These are phyloP conservation scores for Mythimna loreyi DNA, from an alignment of 2,888 invertebrate genomes.

Conservation along the genomic window DNA sequence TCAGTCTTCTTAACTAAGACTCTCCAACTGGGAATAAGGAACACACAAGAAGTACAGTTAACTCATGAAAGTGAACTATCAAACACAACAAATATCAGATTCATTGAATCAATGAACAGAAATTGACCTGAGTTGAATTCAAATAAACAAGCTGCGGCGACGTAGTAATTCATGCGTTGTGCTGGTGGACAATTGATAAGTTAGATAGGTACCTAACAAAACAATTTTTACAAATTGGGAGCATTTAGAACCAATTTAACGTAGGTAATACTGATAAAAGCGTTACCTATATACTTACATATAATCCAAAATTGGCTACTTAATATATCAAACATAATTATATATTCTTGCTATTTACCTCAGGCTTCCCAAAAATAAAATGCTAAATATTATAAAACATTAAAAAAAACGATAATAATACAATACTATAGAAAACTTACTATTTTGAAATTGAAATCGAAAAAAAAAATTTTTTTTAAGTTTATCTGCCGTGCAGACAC, in stretches of 20 bases:
- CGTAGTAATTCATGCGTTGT: background rate
- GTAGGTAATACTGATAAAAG: background rate
- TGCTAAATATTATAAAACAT: no score
- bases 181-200: slow-evolving; percentile 4
- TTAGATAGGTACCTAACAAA: background rate
- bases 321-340: no score
- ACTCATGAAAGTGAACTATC: background rate
- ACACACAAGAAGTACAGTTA: slow-evolving; percentile 2
- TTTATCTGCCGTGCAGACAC: no score
- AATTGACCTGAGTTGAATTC: background rate
- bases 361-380: no score
- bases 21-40: slow-evolving; percentile 6
- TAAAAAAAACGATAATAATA: no score
- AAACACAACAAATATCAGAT: slow-evolving; percentile 11
- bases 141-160: slow-evolving; percentile 10
- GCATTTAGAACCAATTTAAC: background rate
- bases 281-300: no score
- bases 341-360: no score
- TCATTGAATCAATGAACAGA: slow-evolving; percentile 26
- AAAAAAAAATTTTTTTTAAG: no score
- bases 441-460: no score
- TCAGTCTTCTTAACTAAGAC: no score
- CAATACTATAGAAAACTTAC: no score
- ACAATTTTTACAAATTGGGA: slow-evolving; percentile 1
- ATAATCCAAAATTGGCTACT: background rate